Conservation (phyloP, 2,888 invertebrate genomes). For the Lepidocyrtinus sp. region DNA sequence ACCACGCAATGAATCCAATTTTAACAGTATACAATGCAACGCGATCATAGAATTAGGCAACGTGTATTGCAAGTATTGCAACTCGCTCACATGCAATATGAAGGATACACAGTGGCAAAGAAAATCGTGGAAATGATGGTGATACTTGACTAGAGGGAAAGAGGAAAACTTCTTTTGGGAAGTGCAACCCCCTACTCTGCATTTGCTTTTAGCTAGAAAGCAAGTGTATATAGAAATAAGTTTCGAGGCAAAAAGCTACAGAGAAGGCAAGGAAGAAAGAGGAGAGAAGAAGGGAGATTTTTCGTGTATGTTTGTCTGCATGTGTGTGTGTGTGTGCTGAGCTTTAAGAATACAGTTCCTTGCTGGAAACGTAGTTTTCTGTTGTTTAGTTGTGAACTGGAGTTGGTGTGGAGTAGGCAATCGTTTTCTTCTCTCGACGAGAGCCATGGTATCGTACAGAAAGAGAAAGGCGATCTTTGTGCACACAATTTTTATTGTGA, state of each 20-base stretch:
- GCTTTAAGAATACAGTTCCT: conserved; percentile 3
- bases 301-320: not conserved
- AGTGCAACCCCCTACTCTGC: not conserved
- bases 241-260: not conserved
- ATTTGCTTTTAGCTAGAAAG: not conserved
- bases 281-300: not conserved
- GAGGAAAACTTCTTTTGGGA: not conserved
- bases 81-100: not conserved
- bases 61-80: not conserved
- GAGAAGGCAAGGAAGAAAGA: not conserved
- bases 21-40: not conserved
- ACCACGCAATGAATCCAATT: not conserved
- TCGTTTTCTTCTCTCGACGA: not conserved
- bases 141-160: not conserved
- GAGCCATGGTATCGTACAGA: not conserved
- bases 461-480: not conserved
- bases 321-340: not conserved
- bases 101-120: not conserved
- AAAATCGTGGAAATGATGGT: not conserved
- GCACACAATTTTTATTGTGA: not conserved
- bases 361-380: conserved; percentile 34
- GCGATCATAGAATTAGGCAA: not conserved
- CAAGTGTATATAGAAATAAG: not conserved
- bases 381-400: conserved; percentile 47
- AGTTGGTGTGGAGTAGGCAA: conserved; percentile 50